A percentile compares a stretch with the other conserved stretches of the same genome.
Conservation (phyloP, 2,113 vertebrate genomes). For the Serinus canaria region DNA sequence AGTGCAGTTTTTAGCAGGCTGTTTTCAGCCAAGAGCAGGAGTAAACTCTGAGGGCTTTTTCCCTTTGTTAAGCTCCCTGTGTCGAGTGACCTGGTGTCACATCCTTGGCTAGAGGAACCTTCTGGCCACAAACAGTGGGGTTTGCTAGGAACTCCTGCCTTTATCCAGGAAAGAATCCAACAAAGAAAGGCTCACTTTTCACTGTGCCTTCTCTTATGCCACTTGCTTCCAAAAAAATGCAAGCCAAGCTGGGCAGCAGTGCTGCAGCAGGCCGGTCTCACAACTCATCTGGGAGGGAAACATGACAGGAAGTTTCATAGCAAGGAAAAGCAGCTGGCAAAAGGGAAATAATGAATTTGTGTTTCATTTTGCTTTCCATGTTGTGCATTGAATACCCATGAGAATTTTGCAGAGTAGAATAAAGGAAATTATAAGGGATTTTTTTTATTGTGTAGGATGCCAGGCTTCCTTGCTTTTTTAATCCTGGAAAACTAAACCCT, state of each 20-base stretch:
- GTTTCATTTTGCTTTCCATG: background rate
- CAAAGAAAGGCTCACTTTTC: background rate
- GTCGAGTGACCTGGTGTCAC: background rate
- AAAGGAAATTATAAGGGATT: background rate
- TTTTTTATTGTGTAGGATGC: background rate
- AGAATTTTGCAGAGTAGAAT: background rate
- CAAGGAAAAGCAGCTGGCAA: background rate
- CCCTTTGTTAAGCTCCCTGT: background rate
- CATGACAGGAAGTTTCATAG: background rate
- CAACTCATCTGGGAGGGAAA: background rate
- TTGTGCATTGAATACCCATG: background rate
- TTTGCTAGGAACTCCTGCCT: background rate
- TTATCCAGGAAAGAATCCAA: background rate
- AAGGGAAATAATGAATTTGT: background rate
- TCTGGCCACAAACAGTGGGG: background rate
- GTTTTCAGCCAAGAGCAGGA: conserved; percentile 15
- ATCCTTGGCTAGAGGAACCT: background rate
- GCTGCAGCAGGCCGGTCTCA: background rate
- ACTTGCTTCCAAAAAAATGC: background rate
- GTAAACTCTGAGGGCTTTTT: background rate
- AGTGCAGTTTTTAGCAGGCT: background rate
- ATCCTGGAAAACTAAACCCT: background rate
- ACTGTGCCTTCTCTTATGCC: background rate
- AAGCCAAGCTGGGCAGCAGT: background rate
- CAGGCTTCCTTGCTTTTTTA: background rate